phyloP scores from a whole-genome alignment of 2,113 vertebrate genomes.

The Suncus etruscus region DNA sequence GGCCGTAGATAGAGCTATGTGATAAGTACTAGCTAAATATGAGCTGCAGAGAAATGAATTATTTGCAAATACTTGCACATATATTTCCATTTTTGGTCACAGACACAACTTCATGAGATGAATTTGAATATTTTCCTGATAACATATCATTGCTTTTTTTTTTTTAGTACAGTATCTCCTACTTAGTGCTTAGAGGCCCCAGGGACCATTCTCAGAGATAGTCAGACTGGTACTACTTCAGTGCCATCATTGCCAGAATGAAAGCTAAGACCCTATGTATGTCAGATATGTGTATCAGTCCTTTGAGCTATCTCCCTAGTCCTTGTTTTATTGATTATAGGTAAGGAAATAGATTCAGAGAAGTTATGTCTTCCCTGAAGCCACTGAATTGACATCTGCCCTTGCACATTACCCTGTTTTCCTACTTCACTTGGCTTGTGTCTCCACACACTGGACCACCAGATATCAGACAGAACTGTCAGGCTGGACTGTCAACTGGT shows the following conservation, averaged over 20 bases:
- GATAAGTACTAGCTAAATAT: not conserved
- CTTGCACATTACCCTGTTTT: not conserved
- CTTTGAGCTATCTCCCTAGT: too few relatives aligned
- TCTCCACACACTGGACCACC: too few relatives aligned
- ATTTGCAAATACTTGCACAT: not conserved
- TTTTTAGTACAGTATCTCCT: too few relatives aligned
- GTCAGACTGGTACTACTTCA: too few relatives aligned
- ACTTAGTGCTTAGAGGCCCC: too few relatives aligned
- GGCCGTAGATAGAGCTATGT: not conserved
- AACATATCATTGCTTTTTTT: not conserved
- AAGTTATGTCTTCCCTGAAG: not conserved
- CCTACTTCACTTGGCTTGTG: fast-evolving
- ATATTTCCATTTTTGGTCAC: not conserved
- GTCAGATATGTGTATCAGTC: too few relatives aligned
- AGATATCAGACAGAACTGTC: not conserved
- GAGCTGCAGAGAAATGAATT: not conserved
- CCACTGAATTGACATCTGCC: not conserved
- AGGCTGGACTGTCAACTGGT: not conserved
- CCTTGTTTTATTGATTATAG: not conserved
- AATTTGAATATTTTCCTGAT: not conserved
- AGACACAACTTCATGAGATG: not conserved
- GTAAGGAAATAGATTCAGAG: not conserved
- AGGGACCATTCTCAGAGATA: too few relatives aligned
- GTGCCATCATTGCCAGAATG: too few relatives aligned
- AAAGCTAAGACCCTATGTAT: too few relatives aligned